Conservation (phyloP, 2,113 vertebrate genomes). For the Chrysemys picta region DNA sequence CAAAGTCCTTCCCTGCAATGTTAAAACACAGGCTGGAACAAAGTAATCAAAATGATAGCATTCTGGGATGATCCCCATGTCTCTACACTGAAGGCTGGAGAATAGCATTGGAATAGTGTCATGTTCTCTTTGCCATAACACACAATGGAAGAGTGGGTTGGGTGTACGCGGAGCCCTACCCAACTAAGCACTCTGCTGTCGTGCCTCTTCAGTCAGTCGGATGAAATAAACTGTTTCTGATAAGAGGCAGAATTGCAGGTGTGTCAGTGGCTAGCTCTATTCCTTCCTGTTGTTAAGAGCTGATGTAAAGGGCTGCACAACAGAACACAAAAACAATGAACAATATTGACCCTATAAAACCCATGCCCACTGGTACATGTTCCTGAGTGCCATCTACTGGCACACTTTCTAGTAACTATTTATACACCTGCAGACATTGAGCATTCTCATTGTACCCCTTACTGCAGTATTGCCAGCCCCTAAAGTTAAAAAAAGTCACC, state of each 20-base stretch:
- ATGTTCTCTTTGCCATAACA: not conserved
- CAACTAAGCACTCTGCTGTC: not conserved
- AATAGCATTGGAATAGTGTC: not conserved
- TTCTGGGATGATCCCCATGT: not conserved
- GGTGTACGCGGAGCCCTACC: not conserved
- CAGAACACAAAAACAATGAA: not conserved
- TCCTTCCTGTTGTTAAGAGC: not conserved
- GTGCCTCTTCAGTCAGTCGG: not conserved
- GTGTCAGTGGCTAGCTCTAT: not conserved
- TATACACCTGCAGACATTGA: not conserved
- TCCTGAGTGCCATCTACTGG: not conserved
- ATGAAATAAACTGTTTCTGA: not conserved
- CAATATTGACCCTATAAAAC: not conserved
- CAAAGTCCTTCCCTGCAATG: slow-evolving; percentile 5
- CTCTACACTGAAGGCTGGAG: not conserved
- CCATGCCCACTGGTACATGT: not conserved
- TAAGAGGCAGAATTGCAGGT: not conserved
- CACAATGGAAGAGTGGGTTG: not conserved
- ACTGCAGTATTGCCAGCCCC: too few relatives aligned
- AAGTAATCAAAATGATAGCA: not conserved
- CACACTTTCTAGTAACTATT: not conserved
- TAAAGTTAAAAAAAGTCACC: too few relatives aligned
- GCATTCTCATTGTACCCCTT: too few relatives aligned
- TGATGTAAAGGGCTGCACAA: not conserved
- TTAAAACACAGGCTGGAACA: not conserved